Conservation (phyloP, 2,888 invertebrate species). For the Geotrupes spiniger region DNA sequence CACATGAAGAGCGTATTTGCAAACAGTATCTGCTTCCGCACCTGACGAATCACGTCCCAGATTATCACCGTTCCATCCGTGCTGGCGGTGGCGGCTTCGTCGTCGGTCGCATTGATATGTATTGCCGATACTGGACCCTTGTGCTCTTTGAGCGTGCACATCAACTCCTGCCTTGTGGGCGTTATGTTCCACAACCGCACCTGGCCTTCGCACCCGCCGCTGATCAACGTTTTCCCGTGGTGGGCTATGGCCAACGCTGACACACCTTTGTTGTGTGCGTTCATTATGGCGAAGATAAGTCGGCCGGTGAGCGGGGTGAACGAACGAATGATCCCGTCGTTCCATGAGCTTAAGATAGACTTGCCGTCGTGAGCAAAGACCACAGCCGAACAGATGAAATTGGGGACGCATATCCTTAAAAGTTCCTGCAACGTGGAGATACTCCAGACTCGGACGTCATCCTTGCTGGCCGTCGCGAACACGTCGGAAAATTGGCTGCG, state of each 20-base stretch:
- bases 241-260: slow-evolving; percentile 76
- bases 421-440: slow-evolving; percentile 72
- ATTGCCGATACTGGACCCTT: slow-evolving; percentile 83
- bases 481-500: slow-evolving; percentile 75
- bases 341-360: slow-evolving; percentile 80
- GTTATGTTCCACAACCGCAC: slow-evolving; percentile 77
- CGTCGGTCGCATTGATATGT: slow-evolving; percentile 71
- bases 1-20: slow-evolving; percentile 83
- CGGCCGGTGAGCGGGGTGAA: slow-evolving; percentile 82
- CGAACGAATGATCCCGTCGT: slow-evolving; percentile 77
- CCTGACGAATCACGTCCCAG: slow-evolving; percentile 77
- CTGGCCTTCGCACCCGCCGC: slow-evolving; percentile 93
- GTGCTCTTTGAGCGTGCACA: slow-evolving; percentile 84
- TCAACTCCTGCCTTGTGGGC: slow-evolving; percentile 63
- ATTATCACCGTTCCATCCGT: slow-evolving; percentile 91
- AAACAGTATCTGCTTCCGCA: slow-evolving; percentile 79
- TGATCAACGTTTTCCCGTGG: slow-evolving; percentile 70
- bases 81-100: slow-evolving; percentile 84
- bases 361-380: slow-evolving; percentile 77
- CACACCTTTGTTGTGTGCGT: slow-evolving; percentile 84
- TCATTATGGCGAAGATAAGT: slow-evolving; percentile 76
- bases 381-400: slow-evolving; percentile 79
- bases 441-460: slow-evolving; percentile 87
- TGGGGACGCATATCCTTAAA: slow-evolving; percentile 79
- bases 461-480: slow-evolving; percentile 82